Evolutionary conservation across 2,888 invertebrate genomes (phyloP).

Genomic region (Eupithecia exiguata): DNA sequence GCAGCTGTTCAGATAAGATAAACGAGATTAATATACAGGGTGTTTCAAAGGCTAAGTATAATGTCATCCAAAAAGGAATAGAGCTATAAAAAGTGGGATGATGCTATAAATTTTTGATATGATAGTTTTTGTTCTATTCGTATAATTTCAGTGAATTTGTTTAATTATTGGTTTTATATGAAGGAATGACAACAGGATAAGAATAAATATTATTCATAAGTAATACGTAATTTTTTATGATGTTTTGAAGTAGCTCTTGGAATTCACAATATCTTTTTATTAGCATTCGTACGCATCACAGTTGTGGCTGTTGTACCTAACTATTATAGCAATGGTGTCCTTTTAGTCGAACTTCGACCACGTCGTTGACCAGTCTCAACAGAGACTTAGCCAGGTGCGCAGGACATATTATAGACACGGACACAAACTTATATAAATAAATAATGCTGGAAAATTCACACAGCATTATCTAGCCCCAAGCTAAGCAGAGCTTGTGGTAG

Average conservation of each 20-base stretch:
- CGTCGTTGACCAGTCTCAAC: too few relatives aligned
- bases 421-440: too few relatives aligned
- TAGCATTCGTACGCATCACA: neutral
- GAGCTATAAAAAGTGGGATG: neutral
- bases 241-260: neutral
- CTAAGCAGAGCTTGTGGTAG: too few relatives aligned
- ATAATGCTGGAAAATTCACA: too few relatives aligned
- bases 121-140: neutral
- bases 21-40: constrained; percentile 33
- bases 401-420: too few relatives aligned
- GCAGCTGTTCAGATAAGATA: constrained; percentile 64
- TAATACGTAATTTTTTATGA: neutral
- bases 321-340: too few relatives aligned
- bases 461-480: too few relatives aligned
- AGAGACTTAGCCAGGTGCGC: too few relatives aligned
- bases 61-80: neutral
- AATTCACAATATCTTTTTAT: neutral
- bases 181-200: neutral
- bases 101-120: neutral
- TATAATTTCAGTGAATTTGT: neutral
- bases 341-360: too few relatives aligned
- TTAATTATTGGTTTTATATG: neutral
- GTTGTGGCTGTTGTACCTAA: too few relatives aligned
- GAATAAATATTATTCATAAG: neutral
- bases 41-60: constrained; percentile 12